A percentile compares a stretch with the other conserved stretches of the same genome.
Conservation (phyloP, 2,888 invertebrate genomes). For the Leucophenga maculata region DNA sequence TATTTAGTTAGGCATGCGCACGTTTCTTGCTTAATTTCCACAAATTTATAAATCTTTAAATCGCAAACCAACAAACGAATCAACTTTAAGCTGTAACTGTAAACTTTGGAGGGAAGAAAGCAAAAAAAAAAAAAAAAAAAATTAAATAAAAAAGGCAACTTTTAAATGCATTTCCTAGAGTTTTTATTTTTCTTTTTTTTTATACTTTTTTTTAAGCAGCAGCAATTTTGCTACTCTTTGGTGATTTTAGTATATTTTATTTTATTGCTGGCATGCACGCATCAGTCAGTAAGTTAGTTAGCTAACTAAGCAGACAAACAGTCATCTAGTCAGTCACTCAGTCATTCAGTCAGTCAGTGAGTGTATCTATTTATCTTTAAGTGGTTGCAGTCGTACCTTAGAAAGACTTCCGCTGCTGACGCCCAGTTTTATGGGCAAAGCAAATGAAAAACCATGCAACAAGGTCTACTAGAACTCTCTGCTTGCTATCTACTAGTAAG, state of each 20-base stretch:
- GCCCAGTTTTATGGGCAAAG: constrained; percentile 54
- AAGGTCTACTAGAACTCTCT: no score
- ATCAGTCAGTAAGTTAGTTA: constrained; percentile 31
- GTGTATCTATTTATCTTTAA: constrained; percentile 47
- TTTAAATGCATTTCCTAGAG: constrained; percentile 16
- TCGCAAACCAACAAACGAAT: background rate
- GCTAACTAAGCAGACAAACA: background rate
- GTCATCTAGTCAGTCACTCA: background rate
- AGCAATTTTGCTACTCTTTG: no score
- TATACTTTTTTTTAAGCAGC: background rate
- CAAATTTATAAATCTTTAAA: constrained; percentile 17
- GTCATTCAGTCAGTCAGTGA: background rate
- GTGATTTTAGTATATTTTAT: background rate
- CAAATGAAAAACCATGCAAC: constrained; percentile 47
- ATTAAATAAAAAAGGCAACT: no score
- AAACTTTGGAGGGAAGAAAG: background rate
- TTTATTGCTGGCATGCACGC: constrained; percentile 18
- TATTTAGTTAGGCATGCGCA: constrained; percentile 15
- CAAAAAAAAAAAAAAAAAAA: no score
- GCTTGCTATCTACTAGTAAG: no score
- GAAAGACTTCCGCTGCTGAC: constrained; percentile 20
- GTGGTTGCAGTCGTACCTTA: no score
- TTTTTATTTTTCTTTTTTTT: background rate
- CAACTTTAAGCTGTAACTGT: constrained; percentile 7
- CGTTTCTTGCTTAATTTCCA: constrained; percentile 15